Evolutionary conservation across 2,797 vertebrate genomes (phyloP), one percentile per base, ranked within the genome.

Genomic region (Nyctalus aviator): DNA sequence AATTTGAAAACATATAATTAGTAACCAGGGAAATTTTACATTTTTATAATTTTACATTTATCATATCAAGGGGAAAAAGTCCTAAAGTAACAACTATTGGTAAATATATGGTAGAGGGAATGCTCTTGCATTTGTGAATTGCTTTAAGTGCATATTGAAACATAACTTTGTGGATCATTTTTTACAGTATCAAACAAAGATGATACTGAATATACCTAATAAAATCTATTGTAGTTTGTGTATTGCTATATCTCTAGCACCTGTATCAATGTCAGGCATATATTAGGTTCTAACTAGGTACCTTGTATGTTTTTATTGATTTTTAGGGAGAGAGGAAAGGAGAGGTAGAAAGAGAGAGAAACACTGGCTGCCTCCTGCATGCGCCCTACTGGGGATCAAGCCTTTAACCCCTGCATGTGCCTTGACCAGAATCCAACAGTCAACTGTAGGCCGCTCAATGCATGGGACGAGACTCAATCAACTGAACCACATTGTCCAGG

Each of bases 41-140:
- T 84, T 64, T 90, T 77, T 53, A 68, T 1, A 64, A 53, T 93
- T 93, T 89, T 46, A 89, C 53, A 53, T 90, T 44, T 62, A 78
- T 84, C 44, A 77, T 8, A 53, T 32, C 59, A 13, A 68, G n/a
- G n/a, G 23, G 15, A 5, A 23, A 57, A 75, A 85, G 21, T 41
- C 25, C 25, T 50, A 68, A 46, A 82, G 57, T 68, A 37, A 30
- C 23, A 86, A 48, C 14, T 76, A 21, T 18, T 75, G 50, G n/a
- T 68, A 68, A 75, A 53, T 64, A n/a, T n/a, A 57, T 37, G 53
- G 59, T 27, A 75, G 64, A 81, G 48, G 25, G 15, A 75, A 41
- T 90, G 21, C 15, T 81, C 23, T 32, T 79, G 8, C 20, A 41
- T 78, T 75, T 14, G 27, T 72, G 75, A 72, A 21, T 72, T 79